Evolutionary conservation across 2,113 vertebrate genomes (phyloP), one percentile per base, ranked within the genome.

Genomic region (Pelecanus crispus): DNA sequence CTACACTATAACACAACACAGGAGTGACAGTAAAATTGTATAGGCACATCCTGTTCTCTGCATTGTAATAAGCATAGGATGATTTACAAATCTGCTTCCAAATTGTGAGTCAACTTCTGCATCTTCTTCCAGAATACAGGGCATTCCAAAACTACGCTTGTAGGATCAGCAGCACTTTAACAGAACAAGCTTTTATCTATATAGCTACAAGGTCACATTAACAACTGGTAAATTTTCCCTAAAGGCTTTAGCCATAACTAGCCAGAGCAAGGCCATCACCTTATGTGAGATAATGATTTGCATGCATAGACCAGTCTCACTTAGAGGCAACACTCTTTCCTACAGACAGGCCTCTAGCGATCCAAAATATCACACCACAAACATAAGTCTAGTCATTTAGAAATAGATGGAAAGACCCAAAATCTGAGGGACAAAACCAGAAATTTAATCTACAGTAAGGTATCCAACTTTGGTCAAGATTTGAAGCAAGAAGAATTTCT

Each of bases 11-110:
- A 38, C 38, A 63, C 34, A 81, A 36, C 15, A 31, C 11, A 45
- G 31, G 9, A 92, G 19, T 1, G 22, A 47, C 45, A 81, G 22
- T 6, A 10, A 91, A 58, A 17, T 65, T 66, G 24, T 17, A 3
- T 0, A 66, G 17, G 13, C 28, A 40, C 16, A 56, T 31, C 28
- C 28, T 70, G 34, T 6, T 53, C 32, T 59, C 63, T 44, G 45
- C 10, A 22, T 1, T 31, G 31, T 7, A 53, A 11, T 7, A 77
- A 61, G 26, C 40, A 40, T 0, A 49, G 18, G 62, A 26, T 5
- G 45, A 83, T 50, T 50, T 56, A 45, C 13, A 85, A 67, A 75
- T 17, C 34, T 52, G 36, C 66, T 90, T 72, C 53, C 44, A 61
- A 82, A 32, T 0, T 82, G 47, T n/a, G 18, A 77, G 50, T 10